Conservation (phyloP, 1,140 invertebrate genomes). For the Penaeus chinensis region DNA sequence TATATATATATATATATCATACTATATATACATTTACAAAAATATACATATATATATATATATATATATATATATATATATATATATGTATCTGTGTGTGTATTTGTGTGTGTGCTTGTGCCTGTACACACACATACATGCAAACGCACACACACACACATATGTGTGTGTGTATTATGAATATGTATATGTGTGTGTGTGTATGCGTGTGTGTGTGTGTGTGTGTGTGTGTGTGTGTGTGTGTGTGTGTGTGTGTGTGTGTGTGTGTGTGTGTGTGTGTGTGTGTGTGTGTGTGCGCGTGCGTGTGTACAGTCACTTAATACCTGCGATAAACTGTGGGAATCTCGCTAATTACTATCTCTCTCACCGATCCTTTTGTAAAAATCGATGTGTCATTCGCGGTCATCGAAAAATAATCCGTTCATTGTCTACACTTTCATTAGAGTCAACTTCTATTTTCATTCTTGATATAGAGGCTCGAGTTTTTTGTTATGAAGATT, state of each 20-base stretch:
- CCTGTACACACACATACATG: background rate
- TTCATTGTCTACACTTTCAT: too few species aligned
- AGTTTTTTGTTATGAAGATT: background rate
- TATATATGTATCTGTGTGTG: background rate
- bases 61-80: background rate
- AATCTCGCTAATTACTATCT: too few species aligned
- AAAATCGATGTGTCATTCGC: too few species aligned
- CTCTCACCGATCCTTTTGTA: too few species aligned
- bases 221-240: constrained; percentile 8
- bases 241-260: background rate
- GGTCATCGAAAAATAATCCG: too few species aligned
- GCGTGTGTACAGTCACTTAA: too few species aligned
- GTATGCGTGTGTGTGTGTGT: background rate
- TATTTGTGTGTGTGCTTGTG: background rate
- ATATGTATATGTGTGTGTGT: constrained; percentile 21
- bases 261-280: too few species aligned
- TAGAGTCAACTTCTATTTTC: too few species aligned
- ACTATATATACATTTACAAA: background rate
- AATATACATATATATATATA: constrained; percentile 14
- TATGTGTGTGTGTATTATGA: constrained; percentile 9
- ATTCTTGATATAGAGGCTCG: background rate
- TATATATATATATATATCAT: too few species aligned
- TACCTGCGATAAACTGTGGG: too few species aligned
- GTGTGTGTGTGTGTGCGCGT: too few species aligned
- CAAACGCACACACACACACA: constrained; percentile 1